Base-by-base conservation (phyloP, 1,140 invertebrate species). In the Neodiprion lecontei region DNA sequence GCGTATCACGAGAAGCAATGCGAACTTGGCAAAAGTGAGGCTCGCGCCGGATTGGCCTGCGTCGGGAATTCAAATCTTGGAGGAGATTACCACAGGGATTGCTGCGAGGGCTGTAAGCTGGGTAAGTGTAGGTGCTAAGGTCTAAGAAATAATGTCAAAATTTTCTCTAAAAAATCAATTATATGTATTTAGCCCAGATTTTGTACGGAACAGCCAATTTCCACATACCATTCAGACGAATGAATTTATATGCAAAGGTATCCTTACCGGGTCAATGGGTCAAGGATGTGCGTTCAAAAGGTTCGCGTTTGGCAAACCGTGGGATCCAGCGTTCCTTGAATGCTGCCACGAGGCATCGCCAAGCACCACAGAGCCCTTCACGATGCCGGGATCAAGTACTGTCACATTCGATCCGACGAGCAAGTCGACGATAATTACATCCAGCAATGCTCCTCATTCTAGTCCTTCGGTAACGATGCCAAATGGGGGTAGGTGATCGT, bases 81-180 rank as follows among this genome's bases (percentile, higher is more conserved):
- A 5, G 86, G 86, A 14, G 85, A 89, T 69, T 85, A 86, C 68
- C 85, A 87, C 23, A 83, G 89, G 77, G 88, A 91, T 73, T 91
- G 91, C 71, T 91, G 91, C 80, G 89, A 91, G 77, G 89, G 86
- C 5, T 91, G 90, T 77, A 90, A 90, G 80, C 79, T 91, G 21
- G 90, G 90, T 79, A 74, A 5, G 53, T 61, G 53, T 5, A 14
- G 11, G 11, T 5, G 53, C 53, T 40, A 40, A 40, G 28, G 28
- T 40, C 28, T 2, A 40, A 5, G 28, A 40, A 40, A 40, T 40
- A 40, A 40, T 5, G 28, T 40, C 28, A 2, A 40, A 40, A 0
- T 40, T 40, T 40, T 40, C 17, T 40, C 28, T 2, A 40, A 40
- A 40, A 40, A 40, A 40, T 40, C 28, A 40, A 5, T 5, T 5